A percentile compares a stretch with the other conserved stretches of the same genome.
Conservation (phyloP, 2,888 invertebrate genomes). For the Psococerastis gibbosa region DNA sequence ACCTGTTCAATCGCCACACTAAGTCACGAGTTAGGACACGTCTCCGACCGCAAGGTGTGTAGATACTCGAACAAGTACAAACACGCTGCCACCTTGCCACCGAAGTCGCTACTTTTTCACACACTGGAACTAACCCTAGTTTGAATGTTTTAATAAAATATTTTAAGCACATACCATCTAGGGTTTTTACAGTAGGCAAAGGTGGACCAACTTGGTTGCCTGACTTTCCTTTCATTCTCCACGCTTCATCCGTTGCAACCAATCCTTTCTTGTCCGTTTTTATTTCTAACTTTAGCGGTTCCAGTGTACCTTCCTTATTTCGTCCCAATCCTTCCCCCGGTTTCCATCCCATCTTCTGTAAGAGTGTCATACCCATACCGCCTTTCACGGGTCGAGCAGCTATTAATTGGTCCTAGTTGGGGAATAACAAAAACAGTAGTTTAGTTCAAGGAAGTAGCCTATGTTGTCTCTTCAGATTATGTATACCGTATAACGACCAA, state of each 20-base stretch:
- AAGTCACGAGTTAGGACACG: too few species aligned
- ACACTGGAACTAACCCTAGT: too few species aligned
- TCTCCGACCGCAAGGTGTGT: too few species aligned
- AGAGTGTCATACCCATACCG: conserved; percentile 90
- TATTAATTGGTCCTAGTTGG: conserved; percentile 75
- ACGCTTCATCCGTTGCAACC: conserved; percentile 14
- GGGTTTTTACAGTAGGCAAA: conserved; percentile 23
- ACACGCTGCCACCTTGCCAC: too few species aligned
- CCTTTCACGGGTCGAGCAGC: conserved; percentile 80
- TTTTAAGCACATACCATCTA: conserved; percentile 28
- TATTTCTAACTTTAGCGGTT: conserved; percentile 82
- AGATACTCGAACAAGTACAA: too few species aligned
- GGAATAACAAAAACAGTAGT: too few species aligned
- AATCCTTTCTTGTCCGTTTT: conserved; percentile 77
- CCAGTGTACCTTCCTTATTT: conserved; percentile 76
- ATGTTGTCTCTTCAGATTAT: too few species aligned
- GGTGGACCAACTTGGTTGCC: conserved; percentile 9
- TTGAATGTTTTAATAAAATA: too few species aligned
- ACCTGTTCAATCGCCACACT: too few species aligned
- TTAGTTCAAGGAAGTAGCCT: too few species aligned
- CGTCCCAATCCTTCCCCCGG: conserved; percentile 94
- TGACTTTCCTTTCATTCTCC: background rate
- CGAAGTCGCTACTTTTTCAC: too few species aligned
- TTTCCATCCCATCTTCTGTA: conserved; percentile 98
- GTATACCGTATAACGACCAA: too few species aligned